Evolutionary conservation across 1,140 invertebrate species (phyloP), one percentile per base, ranked within the genome.

Genomic region (Idris sp.): DNA sequence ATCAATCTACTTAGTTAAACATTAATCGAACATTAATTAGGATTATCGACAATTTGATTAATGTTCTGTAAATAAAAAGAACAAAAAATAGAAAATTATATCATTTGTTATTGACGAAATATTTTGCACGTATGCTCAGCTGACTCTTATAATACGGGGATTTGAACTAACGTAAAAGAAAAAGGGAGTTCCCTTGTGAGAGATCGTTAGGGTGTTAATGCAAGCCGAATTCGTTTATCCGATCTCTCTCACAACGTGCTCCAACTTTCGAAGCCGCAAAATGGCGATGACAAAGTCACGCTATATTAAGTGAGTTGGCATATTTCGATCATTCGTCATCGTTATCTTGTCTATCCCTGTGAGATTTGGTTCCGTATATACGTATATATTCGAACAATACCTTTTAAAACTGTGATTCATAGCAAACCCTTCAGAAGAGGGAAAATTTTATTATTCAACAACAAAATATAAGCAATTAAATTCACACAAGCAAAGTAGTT

Each of bases 281-380:
- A 74, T 62, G 74, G 61, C 67, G 74, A 76, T 68, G 74, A 76
- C 74, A 76, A 76, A 72, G 67, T 76, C 61, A 69, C 74, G 61
- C 67, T 72, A 65, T 71, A 76, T 72, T 68, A 67, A 76, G 67
- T 76, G 74, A 76, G 54, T 72, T 69, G 65, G 74, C 74, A 72
- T 53, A 76, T 72, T 76, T 72, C 56, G 67, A 76, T 72, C 65
- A 76, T 76, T 76, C 61, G 74, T 76, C 74, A 71, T 76, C 65
- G 59, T 76, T 76, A 76, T 71, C 73, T 69, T 53, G 59, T 75
- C 58, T 62, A 69, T 75, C 48, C 58, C 51, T 53, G 30, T 49
- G 49, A 67, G 49, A 67, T 65, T 65, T 65, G 59, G 51, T 73
- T 73, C 53, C 69, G 44, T 73, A 59, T n/a, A n/a, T n/a, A n/a